These are phyloP conservation scores for Poicephalus meyeri DNA, from an alignment of 2,113 vertebrate genomes.

Conservation along the genomic window DNA sequence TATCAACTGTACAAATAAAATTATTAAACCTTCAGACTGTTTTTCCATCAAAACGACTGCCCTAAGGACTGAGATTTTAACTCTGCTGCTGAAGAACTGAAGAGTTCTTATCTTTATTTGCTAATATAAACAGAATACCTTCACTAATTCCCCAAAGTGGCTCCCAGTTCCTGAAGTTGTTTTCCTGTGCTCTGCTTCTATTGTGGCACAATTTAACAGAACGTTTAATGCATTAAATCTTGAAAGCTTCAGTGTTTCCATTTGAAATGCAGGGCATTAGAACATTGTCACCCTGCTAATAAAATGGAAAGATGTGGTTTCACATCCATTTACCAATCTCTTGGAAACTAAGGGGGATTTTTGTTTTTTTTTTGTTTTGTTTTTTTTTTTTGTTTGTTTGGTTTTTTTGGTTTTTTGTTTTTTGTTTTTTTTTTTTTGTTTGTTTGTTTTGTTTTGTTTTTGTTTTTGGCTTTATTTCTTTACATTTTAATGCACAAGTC, in stretches of 20 bases:
- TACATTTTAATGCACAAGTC: background rate
- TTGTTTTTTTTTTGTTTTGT: background rate
- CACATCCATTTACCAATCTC: background rate
- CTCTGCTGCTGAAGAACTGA: background rate
- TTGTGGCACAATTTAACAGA: background rate
- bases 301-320: background rate
- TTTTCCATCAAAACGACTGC: background rate
- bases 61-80: slow-evolving; percentile 49
- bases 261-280: background rate
- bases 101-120: slow-evolving; percentile 55
- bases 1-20: slow-evolving; percentile 60
- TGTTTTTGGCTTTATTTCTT: background rate
- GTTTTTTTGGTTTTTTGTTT: too few species aligned
- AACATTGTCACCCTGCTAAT: background rate
- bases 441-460: too few species aligned
- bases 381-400: too few species aligned
- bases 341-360: background rate
- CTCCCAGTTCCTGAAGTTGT: background rate
- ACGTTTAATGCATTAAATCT: background rate
- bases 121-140: slow-evolving; percentile 52
- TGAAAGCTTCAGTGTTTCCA: background rate
- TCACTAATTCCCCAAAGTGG: slow-evolving; percentile 32
- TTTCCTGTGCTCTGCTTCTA: background rate
- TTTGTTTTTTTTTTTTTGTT: background rate
- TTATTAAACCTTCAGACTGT: slow-evolving; percentile 32